phyloP scores from a whole-genome alignment of 1,140 invertebrate genomes.

The Cherax destructor region DNA sequence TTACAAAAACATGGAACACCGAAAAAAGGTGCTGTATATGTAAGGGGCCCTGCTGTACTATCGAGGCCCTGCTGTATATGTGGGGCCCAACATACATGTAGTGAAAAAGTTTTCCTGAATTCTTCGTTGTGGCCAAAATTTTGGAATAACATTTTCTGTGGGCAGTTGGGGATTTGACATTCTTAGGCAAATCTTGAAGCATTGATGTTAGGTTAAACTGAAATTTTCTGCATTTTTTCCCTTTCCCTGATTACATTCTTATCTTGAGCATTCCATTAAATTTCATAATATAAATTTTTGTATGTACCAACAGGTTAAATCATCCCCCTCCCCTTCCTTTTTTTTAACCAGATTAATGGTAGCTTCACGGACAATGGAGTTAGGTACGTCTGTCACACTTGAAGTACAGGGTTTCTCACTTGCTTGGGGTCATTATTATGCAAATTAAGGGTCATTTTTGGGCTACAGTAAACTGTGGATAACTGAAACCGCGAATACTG shows the following conservation, averaged over 20 bases:
- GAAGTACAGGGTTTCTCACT: not conserved
- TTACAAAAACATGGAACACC: too few relatives aligned
- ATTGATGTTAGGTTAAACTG: not conserved
- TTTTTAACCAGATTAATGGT: not conserved
- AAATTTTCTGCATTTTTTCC: not conserved
- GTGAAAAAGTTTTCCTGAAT: not conserved
- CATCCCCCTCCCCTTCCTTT: too few relatives aligned
- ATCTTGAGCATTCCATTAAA: conserved; percentile 17
- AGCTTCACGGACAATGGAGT: not conserved
- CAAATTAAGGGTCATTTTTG: too few relatives aligned
- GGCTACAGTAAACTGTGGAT: too few relatives aligned
- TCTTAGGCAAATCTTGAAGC: not conserved
- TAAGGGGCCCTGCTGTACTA: too few relatives aligned
- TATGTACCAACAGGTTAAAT: not conserved
- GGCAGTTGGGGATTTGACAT: not conserved
- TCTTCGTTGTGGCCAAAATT: conserved; percentile 19
- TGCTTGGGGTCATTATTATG: too few relatives aligned
- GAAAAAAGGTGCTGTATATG: too few relatives aligned
- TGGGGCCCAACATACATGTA: too few relatives aligned
- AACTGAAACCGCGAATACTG: too few relatives aligned
- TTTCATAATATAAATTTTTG: not conserved
- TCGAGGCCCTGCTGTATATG: too few relatives aligned
- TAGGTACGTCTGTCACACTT: not conserved
- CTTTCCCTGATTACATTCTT: conserved; percentile 14
- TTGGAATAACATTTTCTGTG: too few relatives aligned